Conservation (phyloP, 2,797 vertebrate species). For the Syngnathus acus region DNA sequence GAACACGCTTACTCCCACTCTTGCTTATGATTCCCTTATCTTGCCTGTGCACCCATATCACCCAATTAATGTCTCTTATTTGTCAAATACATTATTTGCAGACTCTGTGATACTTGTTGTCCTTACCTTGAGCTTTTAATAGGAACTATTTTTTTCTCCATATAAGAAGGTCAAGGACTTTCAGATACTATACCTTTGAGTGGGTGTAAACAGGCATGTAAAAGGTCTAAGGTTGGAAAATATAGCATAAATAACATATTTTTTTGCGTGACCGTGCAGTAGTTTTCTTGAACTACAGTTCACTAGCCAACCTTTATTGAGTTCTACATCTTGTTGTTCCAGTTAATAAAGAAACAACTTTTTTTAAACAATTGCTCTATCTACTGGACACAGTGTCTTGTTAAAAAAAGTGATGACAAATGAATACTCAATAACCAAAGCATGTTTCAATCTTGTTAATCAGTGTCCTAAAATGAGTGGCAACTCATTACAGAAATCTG, state of each 20-base stretch:
- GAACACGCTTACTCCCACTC: slow-evolving; percentile 27
- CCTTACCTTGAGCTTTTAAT: neutral
- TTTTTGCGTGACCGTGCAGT: neutral
- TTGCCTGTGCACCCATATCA: slow-evolving; percentile 22
- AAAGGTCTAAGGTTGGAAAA: neutral
- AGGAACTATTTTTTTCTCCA: neutral
- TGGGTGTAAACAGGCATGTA: neutral
- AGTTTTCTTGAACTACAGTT: neutral
- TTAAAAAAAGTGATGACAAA: neutral
- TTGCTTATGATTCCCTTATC: slow-evolving; percentile 25
- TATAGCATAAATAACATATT: neutral
- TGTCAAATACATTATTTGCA: slow-evolving; percentile 13
- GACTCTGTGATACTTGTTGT: slow-evolving; percentile 6
- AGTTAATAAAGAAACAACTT: neutral
- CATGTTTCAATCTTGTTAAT: neutral
- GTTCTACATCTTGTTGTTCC: neutral
- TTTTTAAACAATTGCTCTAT: neutral
- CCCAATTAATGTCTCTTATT: slow-evolving; percentile 11
- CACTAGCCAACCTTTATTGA: neutral
- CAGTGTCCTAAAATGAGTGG: slow-evolving; percentile 1
- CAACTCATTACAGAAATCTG: slow-evolving; percentile 9
- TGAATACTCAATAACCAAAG: neutral
- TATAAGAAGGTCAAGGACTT: neutral
- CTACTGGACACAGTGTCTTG: neutral
- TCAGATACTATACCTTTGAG: neutral